These are phyloP conservation scores for Perizoma flavofasciatum DNA, from an alignment of 2,888 invertebrate species.

Conservation along the genomic window DNA sequence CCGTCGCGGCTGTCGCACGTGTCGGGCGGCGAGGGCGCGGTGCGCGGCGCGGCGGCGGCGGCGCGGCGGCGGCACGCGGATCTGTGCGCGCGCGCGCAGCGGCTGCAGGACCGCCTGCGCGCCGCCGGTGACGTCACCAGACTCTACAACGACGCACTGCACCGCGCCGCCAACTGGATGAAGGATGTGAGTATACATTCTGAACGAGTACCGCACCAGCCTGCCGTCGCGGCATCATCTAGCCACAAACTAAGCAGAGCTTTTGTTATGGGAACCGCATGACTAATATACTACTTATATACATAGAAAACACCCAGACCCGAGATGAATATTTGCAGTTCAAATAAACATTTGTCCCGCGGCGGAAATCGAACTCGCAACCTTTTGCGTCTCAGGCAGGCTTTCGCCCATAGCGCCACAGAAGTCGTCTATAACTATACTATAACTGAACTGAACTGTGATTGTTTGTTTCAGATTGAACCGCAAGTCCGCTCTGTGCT, in stretches of 20 bases:
- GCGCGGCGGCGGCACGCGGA: slow-evolving; percentile 93
- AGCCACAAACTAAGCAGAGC: too few relatives aligned
- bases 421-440: too few relatives aligned
- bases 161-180: slow-evolving; percentile 91
- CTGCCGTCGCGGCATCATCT: slow-evolving; percentile 92
- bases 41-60: slow-evolving; percentile 90
- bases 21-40: slow-evolving; percentile 88
- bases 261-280: too few relatives aligned
- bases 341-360: too few relatives aligned
- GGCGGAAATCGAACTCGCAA: too few relatives aligned
- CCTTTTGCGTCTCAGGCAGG: too few relatives aligned
- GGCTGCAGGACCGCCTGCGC: slow-evolving; percentile 91
- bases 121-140: slow-evolving; percentile 85
- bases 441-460: too few relatives aligned
- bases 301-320: too few relatives aligned
- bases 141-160: slow-evolving; percentile 91
- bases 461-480: slow-evolving; percentile 73
- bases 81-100: slow-evolving; percentile 91
- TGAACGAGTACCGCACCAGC: slow-evolving; percentile 93
- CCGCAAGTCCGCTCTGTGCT: slow-evolving; percentile 90
- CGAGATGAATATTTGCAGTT: too few relatives aligned
- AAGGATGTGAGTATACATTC: slow-evolving; percentile 82
- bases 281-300: too few relatives aligned
- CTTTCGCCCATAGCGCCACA: too few relatives aligned
- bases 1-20: slow-evolving; percentile 93